Conservation (phyloP, 35 echinoderm and acorn worm species). For the Stichopus chloronotus region DNA sequence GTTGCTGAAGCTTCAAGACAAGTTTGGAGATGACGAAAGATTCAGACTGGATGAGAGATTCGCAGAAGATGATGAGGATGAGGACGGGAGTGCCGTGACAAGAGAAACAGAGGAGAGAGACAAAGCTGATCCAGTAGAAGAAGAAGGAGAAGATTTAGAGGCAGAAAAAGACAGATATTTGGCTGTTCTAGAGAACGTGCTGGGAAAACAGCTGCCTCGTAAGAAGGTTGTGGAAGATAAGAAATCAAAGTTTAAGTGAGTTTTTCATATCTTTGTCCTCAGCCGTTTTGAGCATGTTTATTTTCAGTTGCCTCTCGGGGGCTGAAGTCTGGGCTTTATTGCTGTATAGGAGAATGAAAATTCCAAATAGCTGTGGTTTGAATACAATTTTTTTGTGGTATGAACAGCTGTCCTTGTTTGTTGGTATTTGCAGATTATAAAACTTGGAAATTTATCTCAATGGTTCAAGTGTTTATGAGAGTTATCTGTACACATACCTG, state of each 20-base stretch:
- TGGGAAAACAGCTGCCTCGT: constrained; percentile 54
- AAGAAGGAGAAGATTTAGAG: constrained; percentile 51
- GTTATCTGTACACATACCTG: too few species aligned
- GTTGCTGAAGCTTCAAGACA: constrained; percentile 79
- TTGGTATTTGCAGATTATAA: too few species aligned
- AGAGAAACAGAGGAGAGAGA: constrained; percentile 43
- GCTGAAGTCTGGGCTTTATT: too few species aligned
- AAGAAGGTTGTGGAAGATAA: constrained; percentile 16
- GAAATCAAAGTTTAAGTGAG: constrained; percentile 53
- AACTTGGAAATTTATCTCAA: too few species aligned
- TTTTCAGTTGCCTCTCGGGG: too few species aligned
- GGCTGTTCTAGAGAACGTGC: constrained; percentile 70
- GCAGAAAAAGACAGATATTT: constrained; percentile 77
- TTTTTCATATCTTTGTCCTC: neutral
- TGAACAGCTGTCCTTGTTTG: too few species aligned
- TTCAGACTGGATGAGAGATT: constrained; percentile 80
- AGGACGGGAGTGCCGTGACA: neutral
- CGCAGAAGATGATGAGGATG: constrained; percentile 57
- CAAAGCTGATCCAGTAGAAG: constrained; percentile 23
- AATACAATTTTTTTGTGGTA: too few species aligned
- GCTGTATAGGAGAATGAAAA: too few species aligned
- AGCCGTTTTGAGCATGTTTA: too few species aligned
- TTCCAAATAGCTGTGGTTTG: too few species aligned
- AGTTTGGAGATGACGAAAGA: constrained; percentile 72
- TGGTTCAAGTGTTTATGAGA: too few species aligned